phyloP scores from a whole-genome alignment of 2,888 invertebrate genomes.

The Brachynemurus nebulosus region DNA sequence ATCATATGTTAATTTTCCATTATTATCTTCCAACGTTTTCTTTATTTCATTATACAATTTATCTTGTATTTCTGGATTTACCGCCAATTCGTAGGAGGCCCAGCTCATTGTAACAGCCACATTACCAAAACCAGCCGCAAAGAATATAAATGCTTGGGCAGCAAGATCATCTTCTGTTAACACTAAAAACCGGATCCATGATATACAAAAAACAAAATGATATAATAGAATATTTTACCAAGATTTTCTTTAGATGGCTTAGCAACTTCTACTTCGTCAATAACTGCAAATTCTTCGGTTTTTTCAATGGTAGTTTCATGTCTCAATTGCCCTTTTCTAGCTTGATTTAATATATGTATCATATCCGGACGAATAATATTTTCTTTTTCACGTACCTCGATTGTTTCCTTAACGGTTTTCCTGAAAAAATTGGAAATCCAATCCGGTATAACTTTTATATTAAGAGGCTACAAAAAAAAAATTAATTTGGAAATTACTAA shows the following conservation, averaged over 20 bases:
- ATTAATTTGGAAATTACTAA: too few relatives aligned
- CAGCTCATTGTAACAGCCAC: neutral
- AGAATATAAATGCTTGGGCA: neutral
- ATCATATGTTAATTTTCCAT: constrained; percentile 2
- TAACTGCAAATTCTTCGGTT: too few relatives aligned
- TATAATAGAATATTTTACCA: too few relatives aligned
- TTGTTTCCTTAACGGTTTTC: neutral
- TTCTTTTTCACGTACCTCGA: neutral
- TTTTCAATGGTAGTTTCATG: neutral
- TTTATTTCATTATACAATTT: neutral
- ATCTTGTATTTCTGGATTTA: neutral
- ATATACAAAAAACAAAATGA: too few relatives aligned
- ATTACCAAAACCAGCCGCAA: neutral
- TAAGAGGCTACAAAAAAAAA: too few relatives aligned
- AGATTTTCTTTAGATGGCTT: too few relatives aligned
- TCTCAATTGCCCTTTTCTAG: neutral
- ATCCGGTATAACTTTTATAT: too few relatives aligned
- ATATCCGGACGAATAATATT: neutral
- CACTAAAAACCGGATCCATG: too few relatives aligned
- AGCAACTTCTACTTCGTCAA: too few relatives aligned
- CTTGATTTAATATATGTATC: neutral
- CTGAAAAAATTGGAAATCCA: neutral
- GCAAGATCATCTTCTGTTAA: neutral
- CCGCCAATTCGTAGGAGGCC: neutral
- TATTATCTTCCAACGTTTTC: neutral